Percentiles rank a stretch among this genome's conserved stretches.
These are phyloP conservation scores for Euglossa dilemma DNA, from an alignment of 1,140 invertebrate genomes.

Conservation along the genomic window DNA sequence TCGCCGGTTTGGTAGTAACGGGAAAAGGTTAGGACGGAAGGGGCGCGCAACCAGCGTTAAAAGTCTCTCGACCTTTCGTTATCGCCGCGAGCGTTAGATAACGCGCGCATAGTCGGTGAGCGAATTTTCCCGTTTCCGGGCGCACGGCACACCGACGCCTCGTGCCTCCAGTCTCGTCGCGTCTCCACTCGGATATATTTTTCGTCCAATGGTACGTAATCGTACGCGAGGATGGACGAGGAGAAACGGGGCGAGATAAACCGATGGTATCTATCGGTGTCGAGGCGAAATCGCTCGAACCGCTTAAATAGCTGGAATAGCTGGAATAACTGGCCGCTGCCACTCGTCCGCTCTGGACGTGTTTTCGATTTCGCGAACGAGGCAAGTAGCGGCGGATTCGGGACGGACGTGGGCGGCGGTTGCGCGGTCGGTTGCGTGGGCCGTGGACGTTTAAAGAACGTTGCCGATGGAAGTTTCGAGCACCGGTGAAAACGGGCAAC, in stretches of 20 bases:
- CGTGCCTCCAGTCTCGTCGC: too few species aligned
- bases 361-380: not conserved
- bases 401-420: not conserved
- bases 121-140: conserved; percentile 12
- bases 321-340: not conserved
- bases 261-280: not conserved
- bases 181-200: not conserved
- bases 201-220: not conserved
- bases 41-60: not conserved
- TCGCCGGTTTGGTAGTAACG: not conserved
- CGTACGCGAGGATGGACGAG: too few species aligned
- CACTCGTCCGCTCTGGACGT: not conserved
- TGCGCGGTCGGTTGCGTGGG: not conserved
- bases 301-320: too few species aligned
- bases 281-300: not conserved
- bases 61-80: conserved; percentile 20
- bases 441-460: not conserved
- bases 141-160: too few species aligned
- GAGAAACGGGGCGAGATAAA: not conserved
- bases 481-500: not conserved
- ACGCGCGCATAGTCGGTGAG: not conserved
- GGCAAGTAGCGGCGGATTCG: not conserved
- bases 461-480: not conserved
- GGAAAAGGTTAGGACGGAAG: not conserved
- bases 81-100: not conserved